These are phyloP conservation scores for Phenganax marumi DNA, from an alignment of 92 coral and sea anemone genomes.

Conservation along the genomic window DNA sequence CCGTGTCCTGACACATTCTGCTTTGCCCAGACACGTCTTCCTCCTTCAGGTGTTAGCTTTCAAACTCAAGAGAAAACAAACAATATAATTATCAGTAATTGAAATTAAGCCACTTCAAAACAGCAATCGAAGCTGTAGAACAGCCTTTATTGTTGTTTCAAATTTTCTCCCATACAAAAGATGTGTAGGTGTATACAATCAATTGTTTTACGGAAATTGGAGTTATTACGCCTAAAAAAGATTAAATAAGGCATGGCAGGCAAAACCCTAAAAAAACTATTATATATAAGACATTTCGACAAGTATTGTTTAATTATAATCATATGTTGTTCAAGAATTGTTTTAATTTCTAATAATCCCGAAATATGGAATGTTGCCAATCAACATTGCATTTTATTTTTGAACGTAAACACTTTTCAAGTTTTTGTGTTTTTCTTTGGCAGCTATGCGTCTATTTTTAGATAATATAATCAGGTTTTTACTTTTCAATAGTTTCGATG, in stretches of 20 bases:
- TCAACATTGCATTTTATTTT: not conserved
- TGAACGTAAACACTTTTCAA: too few relatives aligned
- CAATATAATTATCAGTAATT: conserved; percentile 6
- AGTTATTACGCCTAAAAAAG: conserved; percentile 13
- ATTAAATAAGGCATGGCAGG: conserved; percentile 2
- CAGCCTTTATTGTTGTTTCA: not conserved
- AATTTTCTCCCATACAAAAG: conserved; percentile 1
- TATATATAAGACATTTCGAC: not conserved
- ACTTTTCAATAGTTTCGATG: too few relatives aligned
- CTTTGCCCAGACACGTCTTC: conserved; percentile 44
- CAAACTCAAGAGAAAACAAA: conserved; percentile 34
- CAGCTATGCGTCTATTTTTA: too few relatives aligned
- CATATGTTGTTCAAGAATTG: not conserved
- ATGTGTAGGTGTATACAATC: conserved; percentile 6
- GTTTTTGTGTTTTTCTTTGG: too few relatives aligned
- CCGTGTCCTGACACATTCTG: conserved; percentile 38
- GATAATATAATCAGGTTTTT: too few relatives aligned
- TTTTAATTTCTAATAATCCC: not conserved
- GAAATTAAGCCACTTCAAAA: conserved; percentile 5
- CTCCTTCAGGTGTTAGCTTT: conserved; percentile 35
- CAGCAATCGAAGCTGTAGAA: conserved; percentile 23
- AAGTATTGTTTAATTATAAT: not conserved
- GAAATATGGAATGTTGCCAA: not conserved
- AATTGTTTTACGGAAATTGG: conserved; percentile 32
- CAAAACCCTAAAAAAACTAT: not conserved